These are phyloP conservation scores for Boulengerochromis microlepis DNA, from an alignment of 2,113 vertebrate species.

Conservation along the genomic window DNA sequence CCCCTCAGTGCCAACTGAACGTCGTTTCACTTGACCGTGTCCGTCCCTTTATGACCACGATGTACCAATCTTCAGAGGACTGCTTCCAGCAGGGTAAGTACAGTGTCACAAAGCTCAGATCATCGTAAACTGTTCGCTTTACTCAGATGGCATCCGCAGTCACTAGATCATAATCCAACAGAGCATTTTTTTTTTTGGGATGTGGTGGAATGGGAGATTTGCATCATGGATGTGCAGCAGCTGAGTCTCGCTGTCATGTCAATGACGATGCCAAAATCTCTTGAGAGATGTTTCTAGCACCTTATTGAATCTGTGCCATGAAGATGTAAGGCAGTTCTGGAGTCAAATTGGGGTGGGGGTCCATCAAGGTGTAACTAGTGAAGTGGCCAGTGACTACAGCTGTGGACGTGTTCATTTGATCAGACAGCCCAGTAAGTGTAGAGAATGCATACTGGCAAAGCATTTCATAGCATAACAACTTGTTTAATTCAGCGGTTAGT, in stretches of 20 bases:
- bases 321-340: neutral
- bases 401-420: neutral
- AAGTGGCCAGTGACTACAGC: neutral
- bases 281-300: neutral
- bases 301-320: neutral
- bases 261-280: neutral
- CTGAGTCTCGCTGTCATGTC: neutral
- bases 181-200: neutral
- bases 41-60: neutral
- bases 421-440: neutral
- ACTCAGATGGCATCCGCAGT: neutral
- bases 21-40: neutral
- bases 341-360: neutral
- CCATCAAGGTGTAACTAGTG: neutral
- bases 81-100: neutral
- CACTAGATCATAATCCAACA: neutral
- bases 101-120: neutral
- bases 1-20: neutral
- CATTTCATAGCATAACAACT: constrained; percentile 51
- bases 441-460: constrained; percentile 37
- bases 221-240: neutral
- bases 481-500: constrained; percentile 65
- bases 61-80: neutral
- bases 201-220: neutral
- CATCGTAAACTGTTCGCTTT: neutral